These are phyloP conservation scores for Patella caerulea DNA, from an alignment of 2,888 invertebrate genomes.

Conservation along the genomic window DNA sequence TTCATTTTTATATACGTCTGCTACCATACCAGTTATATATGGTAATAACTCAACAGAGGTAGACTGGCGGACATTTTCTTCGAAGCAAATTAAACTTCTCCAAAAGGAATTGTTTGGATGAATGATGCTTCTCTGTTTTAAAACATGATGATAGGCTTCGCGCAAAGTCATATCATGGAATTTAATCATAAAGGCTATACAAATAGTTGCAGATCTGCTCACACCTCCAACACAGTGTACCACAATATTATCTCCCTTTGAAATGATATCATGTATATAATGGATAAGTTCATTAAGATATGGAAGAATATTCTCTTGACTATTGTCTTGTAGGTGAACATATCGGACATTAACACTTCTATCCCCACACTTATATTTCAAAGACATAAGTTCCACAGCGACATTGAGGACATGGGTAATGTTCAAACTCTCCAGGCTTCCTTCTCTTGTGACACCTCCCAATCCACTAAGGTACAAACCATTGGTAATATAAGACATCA, in stretches of 20 bases:
- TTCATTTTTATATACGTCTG: conserved; percentile 39
- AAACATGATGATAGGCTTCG: conserved; percentile 48
- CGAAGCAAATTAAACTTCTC: conserved; percentile 47
- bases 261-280: conserved; percentile 39
- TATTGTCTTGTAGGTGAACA: conserved; percentile 46
- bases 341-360: conserved; percentile 26
- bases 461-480: conserved; percentile 48
- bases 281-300: conserved; percentile 50
- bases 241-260: conserved; percentile 41
- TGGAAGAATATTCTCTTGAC: conserved; percentile 43
- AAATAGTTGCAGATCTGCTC: conserved; percentile 57
- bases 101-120: conserved; percentile 55
- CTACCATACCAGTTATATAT: conserved; percentile 43
- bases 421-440: conserved; percentile 33
- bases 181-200: conserved; percentile 53
- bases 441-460: conserved; percentile 41
- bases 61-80: conserved; percentile 37
- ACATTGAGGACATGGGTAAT: conserved; percentile 54
- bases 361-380: conserved; percentile 39
- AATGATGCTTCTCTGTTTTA: conserved; percentile 43
- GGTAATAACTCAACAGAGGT: conserved; percentile 51
- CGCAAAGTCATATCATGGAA: conserved; percentile 40
- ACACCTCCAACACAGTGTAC: conserved; percentile 58
- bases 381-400: conserved; percentile 47
- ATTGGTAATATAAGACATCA: conserved; percentile 42